Percentiles rank a stretch among this genome's conserved stretches.
Evolutionary conservation across 1,140 invertebrate genomes (phyloP).

Genomic region (Leptonema lineaticorne): DNA sequence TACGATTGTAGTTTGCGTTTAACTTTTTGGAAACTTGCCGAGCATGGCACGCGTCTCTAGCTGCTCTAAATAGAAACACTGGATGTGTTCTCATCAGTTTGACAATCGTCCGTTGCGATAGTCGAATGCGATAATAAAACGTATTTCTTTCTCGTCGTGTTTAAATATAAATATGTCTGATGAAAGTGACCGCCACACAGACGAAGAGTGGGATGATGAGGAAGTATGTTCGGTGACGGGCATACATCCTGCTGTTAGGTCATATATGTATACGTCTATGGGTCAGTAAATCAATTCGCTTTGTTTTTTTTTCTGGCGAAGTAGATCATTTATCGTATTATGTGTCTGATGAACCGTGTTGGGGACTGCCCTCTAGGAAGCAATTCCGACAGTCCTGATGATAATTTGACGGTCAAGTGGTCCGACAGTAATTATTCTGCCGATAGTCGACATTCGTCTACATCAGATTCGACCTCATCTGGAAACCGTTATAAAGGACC

Average conservation of each 20-base stretch:
- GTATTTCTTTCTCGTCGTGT: neutral
- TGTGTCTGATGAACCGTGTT: conserved; percentile 15
- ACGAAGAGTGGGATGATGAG: conserved; percentile 51
- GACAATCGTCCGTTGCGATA: conserved; percentile 27
- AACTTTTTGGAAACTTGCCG: conserved; percentile 29
- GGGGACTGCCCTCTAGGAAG: conserved; percentile 46
- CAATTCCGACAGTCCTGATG: conserved; percentile 53
- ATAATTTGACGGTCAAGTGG: conserved; percentile 50
- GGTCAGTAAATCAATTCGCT: conserved; percentile 47
- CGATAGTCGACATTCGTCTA: conserved; percentile 39
- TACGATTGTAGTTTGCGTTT: neutral
- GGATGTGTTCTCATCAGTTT: conserved; percentile 30
- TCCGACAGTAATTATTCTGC: conserved; percentile 45
- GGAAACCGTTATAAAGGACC: conserved; percentile 47
- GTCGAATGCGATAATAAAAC: conserved; percentile 25
- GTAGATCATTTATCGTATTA: neutral
- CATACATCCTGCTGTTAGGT: conserved; percentile 53
- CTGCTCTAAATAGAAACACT: conserved; percentile 33
- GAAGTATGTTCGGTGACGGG: conserved; percentile 43
- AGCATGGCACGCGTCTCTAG: conserved; percentile 22
- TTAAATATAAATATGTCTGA: conserved; percentile 48
- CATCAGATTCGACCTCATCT: conserved; percentile 47
- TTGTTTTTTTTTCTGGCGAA: neutral
- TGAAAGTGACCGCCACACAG: conserved; percentile 51
- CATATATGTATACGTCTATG: conserved; percentile 56